phyloP scores from a whole-genome alignment of 2,113 vertebrate genomes.

The Lophochroa leadbeateri region DNA sequence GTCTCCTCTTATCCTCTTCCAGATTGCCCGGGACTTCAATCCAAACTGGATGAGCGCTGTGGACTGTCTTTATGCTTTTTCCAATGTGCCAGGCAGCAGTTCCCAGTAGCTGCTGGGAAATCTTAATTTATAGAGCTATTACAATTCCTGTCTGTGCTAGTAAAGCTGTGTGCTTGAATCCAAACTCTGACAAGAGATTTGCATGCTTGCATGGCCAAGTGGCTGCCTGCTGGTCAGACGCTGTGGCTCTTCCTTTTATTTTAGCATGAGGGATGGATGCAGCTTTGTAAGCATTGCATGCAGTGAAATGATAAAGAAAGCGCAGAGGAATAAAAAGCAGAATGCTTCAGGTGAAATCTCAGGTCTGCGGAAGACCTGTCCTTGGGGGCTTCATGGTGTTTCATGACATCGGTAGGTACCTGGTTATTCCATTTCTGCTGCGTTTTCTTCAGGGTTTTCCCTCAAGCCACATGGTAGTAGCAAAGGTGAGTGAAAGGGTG shows the following conservation, averaged over 20 bases:
- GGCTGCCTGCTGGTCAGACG: not conserved
- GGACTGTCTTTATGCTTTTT: not conserved
- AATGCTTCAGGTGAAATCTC: not conserved
- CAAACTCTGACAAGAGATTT: not conserved
- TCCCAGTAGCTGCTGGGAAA: not conserved
- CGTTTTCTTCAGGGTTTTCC: not conserved
- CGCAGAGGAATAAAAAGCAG: not conserved
- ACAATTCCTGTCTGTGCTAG: not conserved
- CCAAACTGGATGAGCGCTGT: no score
- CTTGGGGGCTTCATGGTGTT: not conserved
- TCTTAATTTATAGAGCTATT: not conserved
- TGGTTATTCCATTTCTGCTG: not conserved
- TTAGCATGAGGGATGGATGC: not conserved
- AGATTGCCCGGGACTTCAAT: no score
- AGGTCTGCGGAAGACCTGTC: accelerated
- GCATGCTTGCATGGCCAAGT: not conserved
- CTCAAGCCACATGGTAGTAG: not conserved
- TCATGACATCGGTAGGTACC: not conserved
- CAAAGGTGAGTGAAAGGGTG: not conserved
- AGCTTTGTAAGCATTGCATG: not conserved
- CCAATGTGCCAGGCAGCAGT: not conserved
- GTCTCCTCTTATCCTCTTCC: no score
- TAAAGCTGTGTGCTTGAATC: not conserved
- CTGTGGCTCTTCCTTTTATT: not conserved
- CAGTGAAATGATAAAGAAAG: not conserved